A percentile compares a stretch with the other conserved stretches of the same genome.
Conservation (phyloP, 1,140 invertebrate species). For the Macrotrachela quadricornifera region DNA sequence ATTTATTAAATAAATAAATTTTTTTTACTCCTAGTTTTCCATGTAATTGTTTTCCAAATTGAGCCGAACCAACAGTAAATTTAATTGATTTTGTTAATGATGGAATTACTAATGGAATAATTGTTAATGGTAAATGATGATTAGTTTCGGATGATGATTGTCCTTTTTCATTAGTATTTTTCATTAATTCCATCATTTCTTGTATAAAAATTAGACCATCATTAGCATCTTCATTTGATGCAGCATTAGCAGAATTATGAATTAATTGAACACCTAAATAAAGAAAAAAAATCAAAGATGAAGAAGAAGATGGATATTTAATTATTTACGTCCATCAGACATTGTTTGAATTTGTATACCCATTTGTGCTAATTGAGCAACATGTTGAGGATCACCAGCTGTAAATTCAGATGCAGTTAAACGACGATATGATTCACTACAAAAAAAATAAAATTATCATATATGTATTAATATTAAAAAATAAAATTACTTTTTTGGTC, state of each 20-base stretch:
- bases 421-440: too few relatives aligned
- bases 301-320: too few relatives aligned
- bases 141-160: slow-evolving; percentile 3
- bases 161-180: slow-evolving; percentile 33
- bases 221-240: slow-evolving; percentile 57
- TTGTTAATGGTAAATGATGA: not conserved
- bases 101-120: not conserved
- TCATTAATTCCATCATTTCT: slow-evolving; percentile 77
- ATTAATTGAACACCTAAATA: not conserved
- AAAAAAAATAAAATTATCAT: too few relatives aligned
- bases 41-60: slow-evolving; percentile 58
- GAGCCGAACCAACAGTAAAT: slow-evolving; percentile 59
- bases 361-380: slow-evolving; percentile 67
- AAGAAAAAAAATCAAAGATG: too few relatives aligned
- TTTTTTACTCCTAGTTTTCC: slow-evolving; percentile 16
- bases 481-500: too few relatives aligned
- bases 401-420: slow-evolving; percentile 35
- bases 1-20: too few relatives aligned
- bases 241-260: slow-evolving; percentile 39
- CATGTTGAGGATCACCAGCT: slow-evolving; percentile 65
- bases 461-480: too few relatives aligned
- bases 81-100: not conserved
- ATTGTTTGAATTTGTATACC: slow-evolving; percentile 72
- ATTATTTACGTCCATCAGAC: slow-evolving; percentile 43
- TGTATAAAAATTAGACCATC: slow-evolving; percentile 85